Percentiles rank a stretch among this genome's conserved stretches.
phyloP scores from a whole-genome alignment of 2,888 invertebrate species.

The Laspeyria flexula region DNA sequence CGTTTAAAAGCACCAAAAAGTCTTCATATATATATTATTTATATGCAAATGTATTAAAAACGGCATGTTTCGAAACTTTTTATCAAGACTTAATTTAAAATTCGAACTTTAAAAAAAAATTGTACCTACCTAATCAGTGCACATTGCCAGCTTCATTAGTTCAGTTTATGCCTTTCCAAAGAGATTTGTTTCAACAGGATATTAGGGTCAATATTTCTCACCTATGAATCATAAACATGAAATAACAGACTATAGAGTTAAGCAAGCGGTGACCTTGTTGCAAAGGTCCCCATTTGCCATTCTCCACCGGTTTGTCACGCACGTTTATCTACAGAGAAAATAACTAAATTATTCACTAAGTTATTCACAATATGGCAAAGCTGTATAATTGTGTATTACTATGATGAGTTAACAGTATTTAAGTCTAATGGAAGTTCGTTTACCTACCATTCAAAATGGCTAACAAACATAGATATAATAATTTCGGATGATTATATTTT shows the following conservation, averaged over 20 bases:
- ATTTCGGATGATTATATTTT: too few species aligned
- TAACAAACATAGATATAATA: neutral
- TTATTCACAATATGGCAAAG: conserved; percentile 29
- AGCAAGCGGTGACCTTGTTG: conserved; percentile 68
- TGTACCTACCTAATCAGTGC: too few species aligned
- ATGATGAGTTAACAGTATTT: neutral
- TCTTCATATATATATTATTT: too few species aligned
- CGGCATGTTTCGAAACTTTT: too few species aligned
- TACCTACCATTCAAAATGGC: neutral
- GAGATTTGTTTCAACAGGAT: conserved; percentile 22
- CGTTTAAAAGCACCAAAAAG: too few species aligned
- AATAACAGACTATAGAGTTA: conserved; percentile 45
- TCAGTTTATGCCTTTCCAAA: neutral
- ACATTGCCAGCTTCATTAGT: too few species aligned
- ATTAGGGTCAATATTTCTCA: conserved; percentile 36
- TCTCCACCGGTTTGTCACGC: conserved; percentile 70
- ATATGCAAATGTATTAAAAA: too few species aligned
- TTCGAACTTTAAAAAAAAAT: too few species aligned
- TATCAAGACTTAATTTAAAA: too few species aligned
- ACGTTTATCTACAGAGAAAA: conserved; percentile 45
- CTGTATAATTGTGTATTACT: neutral
- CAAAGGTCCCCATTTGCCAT: conserved; percentile 70
- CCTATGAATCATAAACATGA: conserved; percentile 40
- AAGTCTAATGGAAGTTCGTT: neutral
- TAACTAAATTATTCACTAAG: conserved; percentile 37